Conservation (phyloP, 2,797 vertebrate genomes). For the Mergus octosetaceus region DNA sequence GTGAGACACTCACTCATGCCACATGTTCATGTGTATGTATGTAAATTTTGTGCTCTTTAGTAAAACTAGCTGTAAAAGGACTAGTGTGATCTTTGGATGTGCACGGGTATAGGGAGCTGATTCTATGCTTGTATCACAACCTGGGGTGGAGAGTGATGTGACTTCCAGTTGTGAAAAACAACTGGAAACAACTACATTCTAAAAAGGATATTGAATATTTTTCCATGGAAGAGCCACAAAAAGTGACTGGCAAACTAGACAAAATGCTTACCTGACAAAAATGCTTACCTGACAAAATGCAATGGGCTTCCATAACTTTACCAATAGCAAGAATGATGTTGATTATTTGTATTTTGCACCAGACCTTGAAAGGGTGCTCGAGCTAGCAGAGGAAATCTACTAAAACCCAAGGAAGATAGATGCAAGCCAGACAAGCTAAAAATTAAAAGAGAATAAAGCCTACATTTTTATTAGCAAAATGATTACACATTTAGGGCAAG, state of each 20-base stretch:
- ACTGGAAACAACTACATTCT: neutral
- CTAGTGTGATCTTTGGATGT: neutral
- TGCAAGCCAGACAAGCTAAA: neutral
- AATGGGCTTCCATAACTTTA: neutral
- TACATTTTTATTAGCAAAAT: neutral
- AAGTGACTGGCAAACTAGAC: neutral
- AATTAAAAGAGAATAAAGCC: neutral
- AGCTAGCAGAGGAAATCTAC: neutral
- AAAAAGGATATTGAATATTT: conserved; percentile 13
- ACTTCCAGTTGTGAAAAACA: neutral
- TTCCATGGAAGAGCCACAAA: conserved; percentile 39
- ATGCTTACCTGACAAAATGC: neutral
- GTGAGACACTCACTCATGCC: neutral
- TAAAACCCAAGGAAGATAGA: neutral
- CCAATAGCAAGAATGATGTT: conserved; percentile 23
- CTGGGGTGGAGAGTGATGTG: neutral
- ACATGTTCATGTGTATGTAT: neutral
- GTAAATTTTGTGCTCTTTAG: neutral
- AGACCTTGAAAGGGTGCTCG: conserved; percentile 19
- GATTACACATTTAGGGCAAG: neutral
- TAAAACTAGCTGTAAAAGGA: neutral
- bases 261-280: neutral
- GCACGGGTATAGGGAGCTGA: neutral
- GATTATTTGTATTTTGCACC: conserved; percentile 31
- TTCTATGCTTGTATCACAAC: neutral